Base-by-base conservation (phyloP, 2,113 vertebrate genomes). In the Myotis davidii region DNA sequence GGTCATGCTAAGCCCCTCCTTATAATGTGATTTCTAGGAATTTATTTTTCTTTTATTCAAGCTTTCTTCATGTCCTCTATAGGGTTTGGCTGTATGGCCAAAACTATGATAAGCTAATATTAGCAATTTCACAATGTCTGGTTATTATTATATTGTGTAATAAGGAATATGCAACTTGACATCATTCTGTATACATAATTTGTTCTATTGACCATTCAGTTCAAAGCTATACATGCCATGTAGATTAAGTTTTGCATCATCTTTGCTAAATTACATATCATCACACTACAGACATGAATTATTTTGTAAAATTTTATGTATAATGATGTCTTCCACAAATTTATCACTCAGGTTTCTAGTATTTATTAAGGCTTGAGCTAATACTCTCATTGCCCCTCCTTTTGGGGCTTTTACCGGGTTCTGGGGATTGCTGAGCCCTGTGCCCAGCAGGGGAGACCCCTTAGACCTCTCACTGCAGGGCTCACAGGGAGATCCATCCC, bases 151-250 rank as follows among this genome's bases (percentile, higher is more conserved):
- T 20, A 17, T 54, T 16, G 27, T 21, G 85, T 74, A 72, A 78
- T 72, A 65, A 85, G 67, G 61, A 91, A 67, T 48, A 92, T 73
- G 5, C 61, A 90, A 89, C 39, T 78, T 72, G 48, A 61, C 32
- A 88, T 81, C 64, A 92, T 23, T 94, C 45, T 96, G 39, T 79
- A 82, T 72, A 89, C 1, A 87, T 78, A 79, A 90, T 56, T 91
- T 96, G 54, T 70, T 83, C 37, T 88, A 77, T 32, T 77, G 27
- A 78, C n/a, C 18, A 92, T 29, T 81, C 9, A 78, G 4, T 73
- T 96, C n/a, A 91, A 89, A 90, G 12, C 20, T 89, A 67, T 72
- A 83, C 18, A 90, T n/a, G 9, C 4, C 50, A 86, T 79, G 23
- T 23, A 42, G 76, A 88, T 74, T 74, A 29, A 76, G 81, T 90